Evolutionary conservation across 2,113 vertebrate species (phyloP).

Genomic region (Poecilia latipinna): DNA sequence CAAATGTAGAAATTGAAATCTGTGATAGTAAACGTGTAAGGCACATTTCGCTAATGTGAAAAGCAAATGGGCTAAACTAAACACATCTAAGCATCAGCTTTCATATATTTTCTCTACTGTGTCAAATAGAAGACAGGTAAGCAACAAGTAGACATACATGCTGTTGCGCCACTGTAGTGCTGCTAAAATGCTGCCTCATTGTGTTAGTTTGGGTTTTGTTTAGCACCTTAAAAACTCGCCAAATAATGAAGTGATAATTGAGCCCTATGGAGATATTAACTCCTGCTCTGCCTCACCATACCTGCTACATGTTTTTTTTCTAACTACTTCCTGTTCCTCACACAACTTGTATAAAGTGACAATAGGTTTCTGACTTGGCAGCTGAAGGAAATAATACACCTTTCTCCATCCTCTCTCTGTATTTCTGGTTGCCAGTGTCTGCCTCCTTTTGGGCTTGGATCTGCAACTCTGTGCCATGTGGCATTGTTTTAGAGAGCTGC

Average conservation of each 20-base stretch:
- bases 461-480: constrained; percentile 37
- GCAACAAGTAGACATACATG: constrained; percentile 4
- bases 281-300: constrained; percentile 31
- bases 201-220: constrained; percentile 53
- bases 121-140: too few relatives aligned
- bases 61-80: too few relatives aligned
- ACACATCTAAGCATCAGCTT: too few relatives aligned
- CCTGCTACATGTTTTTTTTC: background rate
- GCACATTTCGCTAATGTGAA: too few relatives aligned
- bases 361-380: constrained; percentile 66
- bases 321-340: constrained; percentile 20
- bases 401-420: constrained; percentile 52
- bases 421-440: constrained; percentile 55
- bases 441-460: constrained; percentile 52
- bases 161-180: background rate
- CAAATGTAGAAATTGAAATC: too few relatives aligned
- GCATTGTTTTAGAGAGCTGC: constrained; percentile 24
- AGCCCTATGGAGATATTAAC: constrained; percentile 22
- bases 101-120: too few relatives aligned
- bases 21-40: too few relatives aligned
- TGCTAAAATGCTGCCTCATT: constrained; percentile 54
- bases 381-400: constrained; percentile 66
- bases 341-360: constrained; percentile 29
- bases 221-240: constrained; percentile 23
- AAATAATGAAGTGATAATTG: constrained; percentile 47